Evolutionary conservation across 2,888 invertebrate species (phyloP), one percentile per base, ranked within the genome.

Genomic region (Pollenia labialis): DNA sequence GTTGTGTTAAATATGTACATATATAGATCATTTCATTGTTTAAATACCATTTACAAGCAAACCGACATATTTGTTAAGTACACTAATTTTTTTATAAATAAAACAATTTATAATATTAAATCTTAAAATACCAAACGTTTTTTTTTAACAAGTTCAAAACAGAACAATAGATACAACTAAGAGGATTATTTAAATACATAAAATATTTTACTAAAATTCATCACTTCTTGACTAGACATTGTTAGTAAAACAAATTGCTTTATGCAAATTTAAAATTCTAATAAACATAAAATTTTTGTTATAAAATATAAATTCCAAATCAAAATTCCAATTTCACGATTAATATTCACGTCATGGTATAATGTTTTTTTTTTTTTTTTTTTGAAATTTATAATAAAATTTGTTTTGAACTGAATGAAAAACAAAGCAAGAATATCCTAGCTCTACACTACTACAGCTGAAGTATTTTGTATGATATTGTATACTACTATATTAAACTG

Each of bases 21-120:
- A 32, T 74, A 58, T 77, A 79, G 68, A 60, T 79, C 56, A 74
- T 79, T 66, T 52, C 79, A 77, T 77, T 72, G 64, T 52, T 74
- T 32, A 62, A 56, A 66, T 42, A 46, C 3, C 48, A 62, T 64
- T 76, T 48, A 18, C 71, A 82, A 42, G 50, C 14, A 56, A 56
- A 68, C n/a, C n/a, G 10, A 48, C 16, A 48, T 74, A 72, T 64
- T 81, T 66, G 48, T 74, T 81, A 81, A 81, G 42, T 81, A 74
- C 54, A 11, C 7, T 52, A 81, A 81, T 54, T 71, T 77, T 62
- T 62, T 80, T 80, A 10, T 54, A 74, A 81, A 72, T 80, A 80
- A 72, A 56, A 32, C 10, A 80, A 69, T 69, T 69, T 69, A 48
- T 48, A 12, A 10, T 76, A 32, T 7, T 48, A 68, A 79, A 79